Evolutionary conservation across 2,888 invertebrate genomes (phyloP), one percentile per base, ranked within the genome.

Genomic region (Netelia virgata): DNA sequence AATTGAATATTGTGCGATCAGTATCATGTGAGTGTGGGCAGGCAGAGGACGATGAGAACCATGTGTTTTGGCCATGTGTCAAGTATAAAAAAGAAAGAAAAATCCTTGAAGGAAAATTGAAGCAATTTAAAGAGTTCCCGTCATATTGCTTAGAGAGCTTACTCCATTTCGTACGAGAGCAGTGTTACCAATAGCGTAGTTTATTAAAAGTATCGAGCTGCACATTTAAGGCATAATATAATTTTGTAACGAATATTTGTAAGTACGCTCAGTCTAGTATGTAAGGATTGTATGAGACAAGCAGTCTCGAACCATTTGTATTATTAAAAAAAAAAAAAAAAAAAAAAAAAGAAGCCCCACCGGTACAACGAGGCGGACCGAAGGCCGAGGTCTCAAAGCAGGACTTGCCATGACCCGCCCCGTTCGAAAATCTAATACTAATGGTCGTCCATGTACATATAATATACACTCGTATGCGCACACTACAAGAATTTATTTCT

Each of bases 121-220:
- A 14, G 50, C 11, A 50, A 50, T 47, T 47, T n/a, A 50, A 8
- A n/a, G 50, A 14, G 50, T 50, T 50, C 6, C 14, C 50, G 50
- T 11, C 50, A 14, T 50, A 50, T n/a, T 50, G 50, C 50, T n/a
- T 50, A 50, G 50, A 3, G 14, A 50, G 50, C 3, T 50, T 50
- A 50, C 11, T 50, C 3, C 50, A 50, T 14, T 50, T 11, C 50
- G 50, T 47, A 47, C 14, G 2, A 50, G n/a, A 14, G 50, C 50
- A 50, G 50, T 50, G 50, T 14, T 50, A 50, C 50, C 50, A 50
- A 50, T 50, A 50, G 50, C 50, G 50, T 11, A 50, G 50, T 50
- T 50, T 50, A 50, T 50, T 14, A 50, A 50, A 50, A 50, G 50
- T 50, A 50, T 50, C 50, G 50, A 50, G 50, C n/a, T 50, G 50